Conservation (phyloP, 2,113 vertebrate genomes). For the Neoarius graeffei region DNA sequence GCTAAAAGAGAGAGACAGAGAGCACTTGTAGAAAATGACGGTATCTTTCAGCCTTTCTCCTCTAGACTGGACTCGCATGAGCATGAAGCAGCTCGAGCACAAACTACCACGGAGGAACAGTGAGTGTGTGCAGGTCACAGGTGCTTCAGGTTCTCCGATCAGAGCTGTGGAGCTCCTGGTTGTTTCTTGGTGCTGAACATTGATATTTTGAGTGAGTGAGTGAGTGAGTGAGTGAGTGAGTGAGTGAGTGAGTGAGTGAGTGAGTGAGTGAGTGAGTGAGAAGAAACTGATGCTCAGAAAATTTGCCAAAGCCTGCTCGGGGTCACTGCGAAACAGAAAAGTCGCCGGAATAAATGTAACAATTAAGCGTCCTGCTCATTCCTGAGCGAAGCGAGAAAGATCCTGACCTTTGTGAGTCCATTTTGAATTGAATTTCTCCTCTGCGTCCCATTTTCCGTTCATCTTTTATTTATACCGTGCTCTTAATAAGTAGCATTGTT, state of each 20-base stretch:
- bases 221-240: too few relatives aligned
- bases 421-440: background rate
- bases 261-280: too few relatives aligned
- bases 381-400: background rate
- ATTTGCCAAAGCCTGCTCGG: background rate
- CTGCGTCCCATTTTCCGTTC: background rate
- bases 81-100: background rate
- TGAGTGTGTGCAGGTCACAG: too few relatives aligned
- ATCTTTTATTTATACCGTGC: background rate
- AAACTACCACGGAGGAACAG: too few relatives aligned
- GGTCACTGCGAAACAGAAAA: conserved; percentile 9
- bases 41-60: background rate
- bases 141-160: too few relatives aligned
- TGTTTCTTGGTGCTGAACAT: too few relatives aligned
- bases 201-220: too few relatives aligned
- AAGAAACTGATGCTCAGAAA: background rate
- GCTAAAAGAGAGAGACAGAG: background rate
- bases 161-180: too few relatives aligned
- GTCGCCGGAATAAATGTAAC: background rate
- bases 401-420: background rate
- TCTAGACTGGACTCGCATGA: background rate
- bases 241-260: too few relatives aligned
- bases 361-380: background rate
- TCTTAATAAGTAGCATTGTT: background rate
- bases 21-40: background rate